Evolutionary conservation across 2,797 vertebrate species (phyloP), one percentile per base, ranked within the genome.

Genomic region (Limnodromus scolopaceus): DNA sequence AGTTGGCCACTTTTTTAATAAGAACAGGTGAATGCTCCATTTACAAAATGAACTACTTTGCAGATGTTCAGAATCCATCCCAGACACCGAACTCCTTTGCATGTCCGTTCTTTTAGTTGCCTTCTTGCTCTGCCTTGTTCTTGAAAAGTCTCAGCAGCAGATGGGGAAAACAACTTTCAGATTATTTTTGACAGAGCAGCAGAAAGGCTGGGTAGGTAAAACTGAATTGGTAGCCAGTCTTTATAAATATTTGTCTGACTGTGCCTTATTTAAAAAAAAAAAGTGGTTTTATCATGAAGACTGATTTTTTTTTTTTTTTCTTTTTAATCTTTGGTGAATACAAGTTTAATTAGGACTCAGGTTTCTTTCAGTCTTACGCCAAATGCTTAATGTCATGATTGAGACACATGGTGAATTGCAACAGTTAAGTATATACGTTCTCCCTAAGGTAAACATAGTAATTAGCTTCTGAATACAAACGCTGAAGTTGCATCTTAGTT

Each of bases 31-130:
- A 95, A 90, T 43, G 66, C 89, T 97, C 92, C 93, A 90, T 95
- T 95, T 94, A 96, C 77, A 84, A 92, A 96, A 95, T 93, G 65
- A 95, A 86, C 84, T 95, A 72, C 94, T 95, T 93, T 93, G 95
- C 94, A 95, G 78, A n/a, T 68, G 54, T 83, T 83, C 72, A 51
- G 70, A 87, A 80, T 92, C 75, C 75, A 68, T 96, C 49, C 55
- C 72, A 68, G 81, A 77, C 60, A 72, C 88, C 78, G 49, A 45
- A 77, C 34, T 84, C 63, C 45, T 87, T 51, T 89, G 75, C 90
- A 58, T 72, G 82, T 80, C 63, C 2, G 8, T 91, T 89, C 55
- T 91, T 96, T 95, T 14, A 85, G 88, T 93, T 97, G 94, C 78
- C 68, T 92, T 92, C 61, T 49, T 89, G 80, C 86, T 96, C 64